Evolutionary conservation across 2,113 vertebrate genomes (phyloP).

Genomic region (Ahaetulla prasina): DNA sequence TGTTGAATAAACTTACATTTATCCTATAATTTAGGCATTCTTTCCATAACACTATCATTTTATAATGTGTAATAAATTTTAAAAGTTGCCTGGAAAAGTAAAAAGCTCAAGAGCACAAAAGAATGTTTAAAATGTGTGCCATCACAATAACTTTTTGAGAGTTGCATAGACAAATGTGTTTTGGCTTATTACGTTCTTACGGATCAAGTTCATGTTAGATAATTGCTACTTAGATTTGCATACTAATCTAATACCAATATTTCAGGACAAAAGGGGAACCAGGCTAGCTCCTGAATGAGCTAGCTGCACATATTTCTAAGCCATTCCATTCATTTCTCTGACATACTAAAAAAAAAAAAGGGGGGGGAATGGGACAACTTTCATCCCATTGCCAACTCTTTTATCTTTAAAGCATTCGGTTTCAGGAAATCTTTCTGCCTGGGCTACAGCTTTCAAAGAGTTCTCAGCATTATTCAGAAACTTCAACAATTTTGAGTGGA

Average conservation of each 20-base stretch:
- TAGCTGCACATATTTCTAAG: constrained; percentile 54
- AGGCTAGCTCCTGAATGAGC: constrained; percentile 58
- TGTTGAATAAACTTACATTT: constrained; percentile 22
- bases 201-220: constrained; percentile 59
- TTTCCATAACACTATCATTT: background rate
- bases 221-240: constrained; percentile 47
- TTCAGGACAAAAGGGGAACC: constrained; percentile 66
- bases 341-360: constrained; percentile 10
- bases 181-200: constrained; percentile 50
- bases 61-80: background rate
- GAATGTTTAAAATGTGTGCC: background rate
- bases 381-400: constrained; percentile 63
- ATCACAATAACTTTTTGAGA: constrained; percentile 4
- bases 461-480: constrained; percentile 54
- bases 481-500: constrained; percentile 31
- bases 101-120: background rate
- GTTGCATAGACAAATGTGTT: background rate
- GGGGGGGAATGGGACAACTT: constrained; percentile 48
- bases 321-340: constrained; percentile 58
- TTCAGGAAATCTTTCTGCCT: constrained; percentile 69
- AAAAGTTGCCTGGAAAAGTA: constrained; percentile 2
- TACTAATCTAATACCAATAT: constrained; percentile 68
- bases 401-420: constrained; percentile 73
- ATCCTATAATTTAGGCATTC: background rate
- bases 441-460: constrained; percentile 73